Percentiles rank a stretch among this genome's conserved stretches.
phyloP scores from a whole-genome alignment of 2,797 vertebrate genomes.

The Thripadectes ignobilis region DNA sequence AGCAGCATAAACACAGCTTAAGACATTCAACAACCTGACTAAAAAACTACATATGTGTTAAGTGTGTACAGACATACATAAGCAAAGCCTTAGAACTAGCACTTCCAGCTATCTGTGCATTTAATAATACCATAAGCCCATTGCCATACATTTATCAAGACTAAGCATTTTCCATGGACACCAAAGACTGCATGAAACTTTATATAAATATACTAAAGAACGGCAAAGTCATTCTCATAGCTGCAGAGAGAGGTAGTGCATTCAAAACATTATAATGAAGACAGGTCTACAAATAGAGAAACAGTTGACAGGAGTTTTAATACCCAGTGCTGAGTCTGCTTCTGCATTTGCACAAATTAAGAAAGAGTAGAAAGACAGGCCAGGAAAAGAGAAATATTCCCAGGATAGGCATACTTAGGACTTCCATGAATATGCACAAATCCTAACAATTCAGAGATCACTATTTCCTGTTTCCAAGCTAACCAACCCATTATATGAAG shows the following conservation, averaged over 20 bases:
- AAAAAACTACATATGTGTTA: rapidly evolving
- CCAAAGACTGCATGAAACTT: neutral
- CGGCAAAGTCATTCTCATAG: neutral
- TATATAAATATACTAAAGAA: neutral
- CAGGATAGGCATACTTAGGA: neutral
- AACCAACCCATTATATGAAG: neutral
- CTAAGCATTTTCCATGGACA: neutral
- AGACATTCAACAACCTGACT: neutral
- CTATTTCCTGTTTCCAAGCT: neutral
- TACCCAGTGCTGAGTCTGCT: neutral
- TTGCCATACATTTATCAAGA: neutral
- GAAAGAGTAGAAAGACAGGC: neutral
- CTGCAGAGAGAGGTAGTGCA: neutral
- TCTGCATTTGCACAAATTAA: neutral
- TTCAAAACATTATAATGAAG: neutral
- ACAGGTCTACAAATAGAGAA: neutral
- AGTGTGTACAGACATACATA: neutral
- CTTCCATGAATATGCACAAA: neutral
- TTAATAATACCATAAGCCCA: neutral
- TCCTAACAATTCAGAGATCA: neutral
- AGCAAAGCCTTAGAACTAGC: neutral
- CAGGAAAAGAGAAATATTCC: neutral
- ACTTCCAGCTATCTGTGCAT: neutral
- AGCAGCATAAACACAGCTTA: neutral
- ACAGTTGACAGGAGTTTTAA: neutral